Evolutionary conservation across 2,113 vertebrate species (phyloP).

Genomic region (Chrysemys picta): DNA sequence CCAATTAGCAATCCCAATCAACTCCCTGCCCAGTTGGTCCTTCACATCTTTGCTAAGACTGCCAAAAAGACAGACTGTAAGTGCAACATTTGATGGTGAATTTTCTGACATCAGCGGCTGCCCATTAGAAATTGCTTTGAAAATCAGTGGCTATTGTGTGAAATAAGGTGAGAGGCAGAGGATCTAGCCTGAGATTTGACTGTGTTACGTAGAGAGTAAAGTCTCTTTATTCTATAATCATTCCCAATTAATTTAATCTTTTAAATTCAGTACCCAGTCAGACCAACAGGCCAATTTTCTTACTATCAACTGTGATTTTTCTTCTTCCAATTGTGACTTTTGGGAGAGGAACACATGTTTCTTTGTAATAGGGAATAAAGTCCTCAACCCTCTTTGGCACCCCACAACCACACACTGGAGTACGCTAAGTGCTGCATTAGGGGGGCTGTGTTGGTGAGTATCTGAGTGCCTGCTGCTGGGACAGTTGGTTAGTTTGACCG

Average conservation of each 20-base stretch:
- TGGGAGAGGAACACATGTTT: background rate
- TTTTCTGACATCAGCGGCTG: background rate
- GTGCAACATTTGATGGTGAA: background rate
- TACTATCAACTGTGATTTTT: background rate
- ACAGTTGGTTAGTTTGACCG: too few relatives aligned
- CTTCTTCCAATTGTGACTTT: background rate
- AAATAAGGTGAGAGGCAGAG: background rate
- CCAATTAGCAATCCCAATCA: background rate
- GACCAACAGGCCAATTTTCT: background rate
- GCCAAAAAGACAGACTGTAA: background rate
- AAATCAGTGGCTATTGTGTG: background rate
- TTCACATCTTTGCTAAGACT: background rate
- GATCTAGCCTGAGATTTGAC: background rate
- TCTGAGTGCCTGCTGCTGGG: too few relatives aligned
- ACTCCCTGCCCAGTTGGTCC: background rate
- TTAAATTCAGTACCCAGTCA: background rate
- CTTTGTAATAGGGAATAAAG: background rate
- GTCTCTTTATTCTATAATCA: background rate
- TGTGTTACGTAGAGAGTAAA: background rate
- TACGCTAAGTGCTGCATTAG: too few relatives aligned
- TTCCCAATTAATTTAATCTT: background rate
- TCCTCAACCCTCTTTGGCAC: background rate
- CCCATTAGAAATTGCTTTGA: background rate
- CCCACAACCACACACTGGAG: background rate
- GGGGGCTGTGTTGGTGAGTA: too few relatives aligned